These are phyloP conservation scores for Lycophotia porphyrea DNA, from an alignment of 2,888 invertebrate species.

Conservation along the genomic window DNA sequence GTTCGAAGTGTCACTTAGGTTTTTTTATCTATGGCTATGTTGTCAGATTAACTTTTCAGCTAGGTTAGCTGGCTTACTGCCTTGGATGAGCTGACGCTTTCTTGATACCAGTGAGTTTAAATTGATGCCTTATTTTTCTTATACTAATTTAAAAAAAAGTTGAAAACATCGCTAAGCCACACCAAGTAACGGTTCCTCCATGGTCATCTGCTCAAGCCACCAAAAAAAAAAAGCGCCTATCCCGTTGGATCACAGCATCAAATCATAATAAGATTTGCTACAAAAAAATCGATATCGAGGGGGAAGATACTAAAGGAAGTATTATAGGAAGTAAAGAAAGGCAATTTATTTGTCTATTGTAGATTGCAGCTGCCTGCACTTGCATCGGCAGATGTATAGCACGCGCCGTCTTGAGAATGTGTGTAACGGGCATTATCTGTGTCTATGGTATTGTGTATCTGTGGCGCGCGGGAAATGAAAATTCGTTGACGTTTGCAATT, in stretches of 20 bases:
- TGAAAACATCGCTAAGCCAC: not conserved
- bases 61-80: not conserved
- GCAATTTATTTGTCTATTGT: constrained; percentile 57
- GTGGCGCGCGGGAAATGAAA: constrained; percentile 35
- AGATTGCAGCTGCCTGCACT: constrained; percentile 66
- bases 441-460: constrained; percentile 37
- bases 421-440: constrained; percentile 40
- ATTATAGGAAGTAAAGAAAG: constrained; percentile 45
- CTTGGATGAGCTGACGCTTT: not conserved
- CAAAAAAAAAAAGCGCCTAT: constrained; percentile 45
- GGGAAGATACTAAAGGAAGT: constrained; percentile 51
- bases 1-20: not conserved
- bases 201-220: constrained; percentile 52
- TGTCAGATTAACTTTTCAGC: not conserved
- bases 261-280: constrained; percentile 57
- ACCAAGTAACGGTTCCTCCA: constrained; percentile 40
- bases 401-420: constrained; percentile 57
- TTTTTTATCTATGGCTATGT: not conserved
- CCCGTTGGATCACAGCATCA: constrained; percentile 52
- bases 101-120: not conserved
- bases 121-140: not conserved
- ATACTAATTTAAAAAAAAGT: not conserved
- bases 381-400: constrained; percentile 64
- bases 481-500: constrained; percentile 3
- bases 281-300: constrained; percentile 58